Base-by-base conservation (phyloP, 1,140 invertebrate genomes). In the Coboldia fuscipes region DNA sequence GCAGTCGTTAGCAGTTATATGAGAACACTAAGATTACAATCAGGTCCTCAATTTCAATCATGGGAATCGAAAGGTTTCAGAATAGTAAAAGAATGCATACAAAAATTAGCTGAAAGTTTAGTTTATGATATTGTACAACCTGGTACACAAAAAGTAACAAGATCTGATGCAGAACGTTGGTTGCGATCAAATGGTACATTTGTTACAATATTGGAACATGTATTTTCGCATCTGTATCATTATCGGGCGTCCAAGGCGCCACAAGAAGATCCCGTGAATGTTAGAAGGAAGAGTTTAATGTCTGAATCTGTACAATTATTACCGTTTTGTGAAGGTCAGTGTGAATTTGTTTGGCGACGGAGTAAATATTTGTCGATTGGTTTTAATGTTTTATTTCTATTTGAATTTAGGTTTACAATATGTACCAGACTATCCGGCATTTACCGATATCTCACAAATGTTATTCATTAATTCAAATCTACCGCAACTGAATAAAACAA, bases 391-490 rank as follows among this genome's bases (percentile, higher is more conserved):
- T n/a, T n/a, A n/a, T n/a, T n/a, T n/a, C n/a, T n/a, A n/a, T n/a
- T n/a, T n/a, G n/a, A 54, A 63, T 49, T 52, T 54, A 51, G 72
- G 72, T 30, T 48, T 75, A 26, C 68, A 72, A 33, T 62, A 70
- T 37, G 74, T 74, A 47, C 71, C 74, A 1, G 71, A 76, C 40
- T 80, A 78, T 50, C 72, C 75, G 2, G 75, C 76, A 31, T 70
- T 81, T 41, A 61, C 79, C 6, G 77, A 80, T 44, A 55, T 80
- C 34, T 70, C 73, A 2, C 73, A 79, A 48, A 68, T 85, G 30
- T 58, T 82, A 15, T 83, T 79, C 57, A 56, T 84, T 8, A 81
- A 81, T 55, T 63, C 69, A 2, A 68, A 76, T 45, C 49, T 85
- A 30, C 78, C 80, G 0, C 61, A 65, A 30, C 70, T 78, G 36